Evolutionary conservation across 2,888 invertebrate species (phyloP), one percentile per base, ranked within the genome.

Genomic region (Galerucella calmariensis): DNA sequence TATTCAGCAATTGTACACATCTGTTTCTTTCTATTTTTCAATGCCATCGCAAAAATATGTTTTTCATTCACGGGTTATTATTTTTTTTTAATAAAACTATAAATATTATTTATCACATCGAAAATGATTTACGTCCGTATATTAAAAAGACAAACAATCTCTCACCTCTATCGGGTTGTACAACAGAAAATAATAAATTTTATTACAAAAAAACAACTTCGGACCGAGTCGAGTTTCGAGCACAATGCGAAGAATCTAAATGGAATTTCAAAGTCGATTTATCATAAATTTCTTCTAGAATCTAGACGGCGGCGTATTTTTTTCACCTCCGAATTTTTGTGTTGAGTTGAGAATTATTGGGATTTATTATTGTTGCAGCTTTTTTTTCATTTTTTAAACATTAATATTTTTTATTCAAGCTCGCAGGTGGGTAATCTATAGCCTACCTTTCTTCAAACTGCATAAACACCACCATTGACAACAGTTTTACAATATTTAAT

Each of bases 181-280:
- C 69, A 69, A 75, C 67, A 68, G 72, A 73, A 20, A 77, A 76
- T 73, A 76, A 76, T 77, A 77, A 75, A 74, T 77, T 72, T 75
- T 69, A 74, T 72, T 65, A 74, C 71, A 74, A 73, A 76, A 76
- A 74, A 73, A 67, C 53, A 70, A 70, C 35, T 53, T 9, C 58
- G 76, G 70, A 73, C 70, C 75, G 76, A 77, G 75, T 77, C 78
- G 74, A 83, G 83, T 84, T 83, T 84, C 82, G 84, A 84, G 81
- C 79, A 86, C 85, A 86, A 86, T 85, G 84, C 81, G 75, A 82
- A 83, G 86, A 85, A 86, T 86, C 83, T 85, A 82, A 83, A 84
- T 84, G 85, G 85, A 86, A 86, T 86, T 85, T 86, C 83, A 83
- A 82, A 84, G 85, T 83, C 84, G 83, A 87, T 87, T 87, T 86